A percentile compares a stretch with the other conserved stretches of the same genome.
These are phyloP conservation scores for Athripsodes cinereus DNA, from an alignment of 2,888 invertebrate genomes.

Conservation along the genomic window DNA sequence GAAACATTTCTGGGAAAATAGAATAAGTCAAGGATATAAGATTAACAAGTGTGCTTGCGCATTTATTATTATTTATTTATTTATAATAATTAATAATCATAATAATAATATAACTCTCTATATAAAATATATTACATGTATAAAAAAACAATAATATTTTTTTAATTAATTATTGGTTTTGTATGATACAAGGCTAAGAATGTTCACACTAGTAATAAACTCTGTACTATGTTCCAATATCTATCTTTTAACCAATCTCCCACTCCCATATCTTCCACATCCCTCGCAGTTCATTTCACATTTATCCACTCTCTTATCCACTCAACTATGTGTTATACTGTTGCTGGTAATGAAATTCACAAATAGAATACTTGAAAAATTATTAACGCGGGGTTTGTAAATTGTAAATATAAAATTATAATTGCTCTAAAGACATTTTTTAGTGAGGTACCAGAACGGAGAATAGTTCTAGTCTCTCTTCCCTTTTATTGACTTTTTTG, in stretches of 20 bases:
- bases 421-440: no score
- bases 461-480: no score
- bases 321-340: no score
- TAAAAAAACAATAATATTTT: slow-evolving; percentile 23
- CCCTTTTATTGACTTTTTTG: no score
- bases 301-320: no score
- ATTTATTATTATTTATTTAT: not conserved
- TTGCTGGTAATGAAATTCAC: no score
- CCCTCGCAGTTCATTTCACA: no score
- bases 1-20: slow-evolving; percentile 25
- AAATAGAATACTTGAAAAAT: no score
- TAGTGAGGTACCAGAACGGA: no score
- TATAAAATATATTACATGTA: slow-evolving; percentile 27
- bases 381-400: no score
- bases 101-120: slow-evolving; percentile 25
- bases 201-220: slow-evolving; percentile 22
- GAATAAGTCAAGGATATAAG: slow-evolving; percentile 25
- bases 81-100: slow-evolving; percentile 23
- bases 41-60: slow-evolving; percentile 21
- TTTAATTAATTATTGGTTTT: not conserved
- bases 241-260: not conserved
- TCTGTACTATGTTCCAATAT: not conserved
- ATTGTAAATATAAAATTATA: no score
- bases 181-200: slow-evolving; percentile 1
- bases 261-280: no score